Percentiles rank a stretch among this genome's conserved stretches.
Evolutionary conservation across 2,888 invertebrate genomes (phyloP).

Genomic region (Ceriagrion tenellum): DNA sequence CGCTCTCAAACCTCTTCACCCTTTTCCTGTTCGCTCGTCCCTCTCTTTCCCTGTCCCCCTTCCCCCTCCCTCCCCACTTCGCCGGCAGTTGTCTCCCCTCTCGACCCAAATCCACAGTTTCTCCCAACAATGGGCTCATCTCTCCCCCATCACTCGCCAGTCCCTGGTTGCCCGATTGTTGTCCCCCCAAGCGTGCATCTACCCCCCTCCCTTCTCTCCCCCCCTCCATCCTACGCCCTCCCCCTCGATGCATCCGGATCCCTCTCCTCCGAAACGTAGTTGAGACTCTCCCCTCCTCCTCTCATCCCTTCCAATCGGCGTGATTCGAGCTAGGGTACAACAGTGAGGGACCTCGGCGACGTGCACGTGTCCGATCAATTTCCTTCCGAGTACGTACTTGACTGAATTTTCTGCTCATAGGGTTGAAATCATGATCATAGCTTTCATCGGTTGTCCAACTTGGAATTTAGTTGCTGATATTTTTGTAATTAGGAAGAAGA

Average conservation of each 20-base stretch:
- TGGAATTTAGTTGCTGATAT: no score
- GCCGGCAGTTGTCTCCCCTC: not conserved
- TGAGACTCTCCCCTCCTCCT: no score
- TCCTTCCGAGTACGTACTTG: not conserved
- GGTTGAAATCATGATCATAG: no score
- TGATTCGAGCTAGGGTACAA: not conserved
- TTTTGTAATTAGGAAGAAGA: no score
- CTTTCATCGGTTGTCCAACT: no score
- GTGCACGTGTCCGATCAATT: not conserved
- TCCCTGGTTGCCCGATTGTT: not conserved
- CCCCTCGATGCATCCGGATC: not conserved
- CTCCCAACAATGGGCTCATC: not conserved
- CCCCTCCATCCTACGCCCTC: not conserved
- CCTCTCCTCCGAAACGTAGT: not conserved
- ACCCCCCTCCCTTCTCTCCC: not conserved
- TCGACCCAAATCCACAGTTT: conserved; percentile 11
- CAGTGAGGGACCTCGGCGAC: not conserved
- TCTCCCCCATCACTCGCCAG: not conserved
- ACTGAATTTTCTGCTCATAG: no score
- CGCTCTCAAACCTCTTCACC: not conserved
- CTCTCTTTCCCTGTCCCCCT: not conserved
- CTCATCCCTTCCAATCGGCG: not conserved
- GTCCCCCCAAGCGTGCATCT: not conserved
- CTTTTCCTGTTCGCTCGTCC: not conserved
- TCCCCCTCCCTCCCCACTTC: not conserved